Evolutionary conservation across 2,113 vertebrate species (phyloP).

Genomic region (cat (Felis catus)): DNA sequence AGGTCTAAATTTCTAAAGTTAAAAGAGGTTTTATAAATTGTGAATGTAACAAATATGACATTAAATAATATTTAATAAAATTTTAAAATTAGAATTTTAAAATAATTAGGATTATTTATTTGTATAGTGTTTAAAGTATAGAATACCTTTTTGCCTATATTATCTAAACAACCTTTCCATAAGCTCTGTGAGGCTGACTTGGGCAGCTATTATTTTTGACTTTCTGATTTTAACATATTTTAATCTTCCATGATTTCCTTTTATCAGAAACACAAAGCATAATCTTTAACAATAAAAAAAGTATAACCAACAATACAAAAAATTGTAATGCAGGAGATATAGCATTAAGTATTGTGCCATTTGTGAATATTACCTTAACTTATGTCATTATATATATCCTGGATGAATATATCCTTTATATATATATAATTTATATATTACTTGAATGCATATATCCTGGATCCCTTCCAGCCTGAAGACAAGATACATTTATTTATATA

Average conservation of each 20-base stretch:
- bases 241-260: neutral
- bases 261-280: neutral
- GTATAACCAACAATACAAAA: neutral
- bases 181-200: neutral
- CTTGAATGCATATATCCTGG: neutral
- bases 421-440: neutral
- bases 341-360: neutral
- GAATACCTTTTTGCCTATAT: neutral
- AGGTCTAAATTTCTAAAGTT: neutral
- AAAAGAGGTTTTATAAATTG: neutral
- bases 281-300: neutral
- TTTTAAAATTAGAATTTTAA: neutral
- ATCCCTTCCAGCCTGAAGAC: neutral
- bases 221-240: constrained; percentile 22
- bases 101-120: neutral
- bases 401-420: neutral
- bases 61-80: neutral
- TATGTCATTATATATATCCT: neutral
- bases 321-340: neutral
- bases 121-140: neutral
- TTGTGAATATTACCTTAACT: constrained; percentile 20
- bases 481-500: neutral
- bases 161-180: neutral
- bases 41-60: neutral
- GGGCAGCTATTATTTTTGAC: neutral